Percentiles rank a stretch among this genome's conserved stretches.
Conservation (phyloP, 2,113 vertebrate species). For the Pheucticus melanocephalus region DNA sequence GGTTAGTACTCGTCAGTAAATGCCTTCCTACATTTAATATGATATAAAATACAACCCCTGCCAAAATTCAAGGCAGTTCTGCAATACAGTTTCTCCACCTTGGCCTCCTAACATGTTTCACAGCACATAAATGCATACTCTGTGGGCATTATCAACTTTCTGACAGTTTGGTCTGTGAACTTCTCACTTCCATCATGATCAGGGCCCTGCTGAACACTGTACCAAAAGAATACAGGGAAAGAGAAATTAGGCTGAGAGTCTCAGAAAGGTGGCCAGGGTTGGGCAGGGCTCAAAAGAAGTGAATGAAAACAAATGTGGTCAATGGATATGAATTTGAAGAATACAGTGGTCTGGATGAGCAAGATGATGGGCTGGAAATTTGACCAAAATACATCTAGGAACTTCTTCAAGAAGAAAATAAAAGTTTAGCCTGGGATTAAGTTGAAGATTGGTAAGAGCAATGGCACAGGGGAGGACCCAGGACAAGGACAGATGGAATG, state of each 20-base stretch:
- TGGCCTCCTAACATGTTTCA: constrained; percentile 15
- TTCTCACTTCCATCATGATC: not conserved
- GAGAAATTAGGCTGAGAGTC: not conserved
- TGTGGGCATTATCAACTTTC: not conserved
- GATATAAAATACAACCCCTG: not conserved
- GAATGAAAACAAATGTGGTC: not conserved
- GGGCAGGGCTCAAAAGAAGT: not conserved
- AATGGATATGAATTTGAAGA: not conserved
- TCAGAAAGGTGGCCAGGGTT: not conserved
- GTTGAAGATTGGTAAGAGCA: not conserved
- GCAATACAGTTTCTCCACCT: not conserved
- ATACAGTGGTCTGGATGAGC: not conserved
- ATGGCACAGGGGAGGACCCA: not conserved
- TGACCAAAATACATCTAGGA: not conserved
- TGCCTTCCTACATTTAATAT: not conserved
- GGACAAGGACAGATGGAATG: not conserved
- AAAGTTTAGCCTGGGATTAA: not conserved
- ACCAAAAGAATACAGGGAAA: not conserved
- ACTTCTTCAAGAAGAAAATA: not conserved
- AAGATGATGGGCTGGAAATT: not conserved
- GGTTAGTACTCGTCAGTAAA: not conserved
- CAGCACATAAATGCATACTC: not conserved
- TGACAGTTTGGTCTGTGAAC: not conserved
- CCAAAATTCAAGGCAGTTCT: not conserved
- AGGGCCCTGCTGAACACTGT: not conserved